Evolutionary conservation across 2,113 vertebrate genomes (phyloP), one percentile per base, ranked within the genome.

Genomic region (Procavia capensis): DNA sequence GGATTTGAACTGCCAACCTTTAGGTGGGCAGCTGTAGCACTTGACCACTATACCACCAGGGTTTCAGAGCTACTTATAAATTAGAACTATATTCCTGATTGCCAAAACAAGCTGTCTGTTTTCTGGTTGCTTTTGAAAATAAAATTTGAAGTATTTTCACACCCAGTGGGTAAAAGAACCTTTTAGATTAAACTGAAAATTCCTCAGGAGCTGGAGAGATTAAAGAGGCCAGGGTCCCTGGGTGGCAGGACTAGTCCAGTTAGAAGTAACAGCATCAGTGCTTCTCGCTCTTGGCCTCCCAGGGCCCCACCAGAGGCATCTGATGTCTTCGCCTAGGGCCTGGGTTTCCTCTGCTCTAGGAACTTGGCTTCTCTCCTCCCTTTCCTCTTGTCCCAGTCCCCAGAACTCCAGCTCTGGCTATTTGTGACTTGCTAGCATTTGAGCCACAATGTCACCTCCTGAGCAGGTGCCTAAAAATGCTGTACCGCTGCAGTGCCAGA

Each of bases 261-360:
- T 6, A 3, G 6, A 39, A 24, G 20, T 7, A 39, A 34, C 85
- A 24, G 76, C 14, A 36, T n/a, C 22, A 2, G 0, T 3, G 4
- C 20, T 66, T 20, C 83, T 47, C 3, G 0, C 27, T 5, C 14
- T 14, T 8, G 6, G 34, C 66, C 24, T 34, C 50, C 24, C 41
- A 2, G 24, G 9, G 6, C n/a, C 17, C 54, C 20, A 7, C 27
- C 6, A 0, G 0, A 0, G 83, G 64, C 0, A 0, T 34, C 57
- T 25, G 94, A 10, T 2, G 0, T 17, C 29, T 72, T 74, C 8
- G 4, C 50, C 47, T 2, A 1, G 0, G 10, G 6, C 61, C 43
- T 5, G 1, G n/a, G 43, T 29, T 45, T 72, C 31, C 68, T 1
- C 63, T 31, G 47, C 36, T 14, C 81, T 5, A 16, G 43, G 74